A percentile compares a stretch with the other conserved stretches of the same genome.
phyloP scores from a whole-genome alignment of 2,113 vertebrate genomes.

The Trachemys scripta region DNA sequence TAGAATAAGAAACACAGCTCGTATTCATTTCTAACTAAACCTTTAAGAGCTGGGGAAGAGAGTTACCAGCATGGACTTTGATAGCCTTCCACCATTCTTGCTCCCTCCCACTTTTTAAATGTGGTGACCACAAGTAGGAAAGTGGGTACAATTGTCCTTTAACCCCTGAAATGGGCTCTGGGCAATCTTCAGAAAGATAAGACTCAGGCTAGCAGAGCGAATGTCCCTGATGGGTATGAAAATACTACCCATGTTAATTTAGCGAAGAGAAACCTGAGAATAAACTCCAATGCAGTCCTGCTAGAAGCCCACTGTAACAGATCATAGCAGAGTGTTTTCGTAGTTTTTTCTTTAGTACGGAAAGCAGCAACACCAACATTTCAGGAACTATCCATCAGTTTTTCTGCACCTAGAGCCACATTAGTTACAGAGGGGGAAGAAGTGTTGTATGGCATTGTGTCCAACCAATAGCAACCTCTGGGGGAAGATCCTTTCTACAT shows the following conservation, averaged over 20 bases:
- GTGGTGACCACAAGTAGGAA: background rate
- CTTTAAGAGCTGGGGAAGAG: background rate
- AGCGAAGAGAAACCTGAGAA: background rate
- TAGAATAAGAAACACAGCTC: background rate
- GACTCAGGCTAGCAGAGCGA: background rate
- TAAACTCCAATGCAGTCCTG: background rate
- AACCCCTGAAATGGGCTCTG: background rate
- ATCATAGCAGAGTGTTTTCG: background rate
- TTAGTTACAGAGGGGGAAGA: background rate
- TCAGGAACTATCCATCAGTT: rapidly evolving
- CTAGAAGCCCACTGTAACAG: no score
- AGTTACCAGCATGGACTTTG: no score
- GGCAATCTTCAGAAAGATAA: background rate
- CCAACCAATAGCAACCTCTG: background rate
- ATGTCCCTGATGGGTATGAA: background rate
- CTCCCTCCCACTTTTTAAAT: background rate
- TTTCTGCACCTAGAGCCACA: background rate
- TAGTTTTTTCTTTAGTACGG: background rate
- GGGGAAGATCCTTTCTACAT: background rate
- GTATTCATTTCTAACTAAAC: background rate
- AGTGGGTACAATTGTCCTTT: background rate
- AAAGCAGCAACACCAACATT: background rate
- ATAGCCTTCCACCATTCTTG: no score
- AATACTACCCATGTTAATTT: rapidly evolving
- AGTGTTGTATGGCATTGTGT: no score